phyloP scores from a whole-genome alignment of 2,113 vertebrate genomes.

The Seriola aureovittata region DNA sequence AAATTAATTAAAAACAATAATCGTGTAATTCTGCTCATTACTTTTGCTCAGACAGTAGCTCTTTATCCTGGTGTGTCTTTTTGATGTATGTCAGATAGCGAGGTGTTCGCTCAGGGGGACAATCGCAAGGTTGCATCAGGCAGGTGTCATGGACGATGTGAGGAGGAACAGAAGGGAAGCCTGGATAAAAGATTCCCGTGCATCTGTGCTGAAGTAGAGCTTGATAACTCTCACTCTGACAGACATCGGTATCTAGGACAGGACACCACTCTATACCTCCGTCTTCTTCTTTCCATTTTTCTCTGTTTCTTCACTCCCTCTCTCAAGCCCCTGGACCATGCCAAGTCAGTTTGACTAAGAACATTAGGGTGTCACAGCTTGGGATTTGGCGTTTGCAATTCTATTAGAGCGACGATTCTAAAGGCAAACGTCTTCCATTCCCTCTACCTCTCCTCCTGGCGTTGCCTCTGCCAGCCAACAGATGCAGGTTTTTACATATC shows the following conservation, averaged over 20 bases:
- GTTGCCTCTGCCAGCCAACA: constrained; percentile 69
- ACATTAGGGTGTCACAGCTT: constrained; percentile 82
- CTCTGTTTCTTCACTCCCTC: constrained; percentile 48
- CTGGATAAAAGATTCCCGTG: constrained; percentile 60
- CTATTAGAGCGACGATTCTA: constrained; percentile 76
- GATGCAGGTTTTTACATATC: constrained; percentile 83
- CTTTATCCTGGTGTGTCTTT: constrained; percentile 64
- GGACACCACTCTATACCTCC: constrained; percentile 50
- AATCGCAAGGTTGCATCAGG: constrained; percentile 54
- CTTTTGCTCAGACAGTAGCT: constrained; percentile 55
- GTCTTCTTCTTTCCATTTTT: constrained; percentile 35
- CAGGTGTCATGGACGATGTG: constrained; percentile 58
- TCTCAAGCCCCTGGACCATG: constrained; percentile 65
- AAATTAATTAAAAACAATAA: constrained; percentile 82
- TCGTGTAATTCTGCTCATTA: constrained; percentile 74
- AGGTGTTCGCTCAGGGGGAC: constrained; percentile 46
- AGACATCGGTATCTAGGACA: constrained; percentile 71
- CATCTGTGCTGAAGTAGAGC: constrained; percentile 63
- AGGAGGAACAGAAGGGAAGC: constrained; percentile 62
- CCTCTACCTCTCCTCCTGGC: constrained; percentile 70
- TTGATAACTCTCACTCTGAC: constrained; percentile 63
- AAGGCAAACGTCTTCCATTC: constrained; percentile 64
- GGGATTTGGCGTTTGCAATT: constrained; percentile 81
- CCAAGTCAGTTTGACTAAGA: constrained; percentile 79
- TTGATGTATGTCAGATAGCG: constrained; percentile 64